These are phyloP conservation scores for Selenia dentaria DNA, from an alignment of 2,888 invertebrate species.

Conservation along the genomic window DNA sequence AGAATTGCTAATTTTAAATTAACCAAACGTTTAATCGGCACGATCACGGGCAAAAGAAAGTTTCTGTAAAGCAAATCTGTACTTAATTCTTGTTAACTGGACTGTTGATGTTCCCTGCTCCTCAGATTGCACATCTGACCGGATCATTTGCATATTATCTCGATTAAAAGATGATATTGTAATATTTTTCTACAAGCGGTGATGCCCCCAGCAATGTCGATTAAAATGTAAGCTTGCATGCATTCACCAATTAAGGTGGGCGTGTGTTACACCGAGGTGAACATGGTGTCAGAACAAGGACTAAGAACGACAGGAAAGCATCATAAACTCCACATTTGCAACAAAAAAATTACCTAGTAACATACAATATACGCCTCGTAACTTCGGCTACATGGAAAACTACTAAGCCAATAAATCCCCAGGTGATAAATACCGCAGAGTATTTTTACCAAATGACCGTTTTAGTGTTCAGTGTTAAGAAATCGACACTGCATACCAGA, in stretches of 20 bases:
- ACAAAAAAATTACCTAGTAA: no score
- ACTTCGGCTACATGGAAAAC: no score
- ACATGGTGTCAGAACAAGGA: no score
- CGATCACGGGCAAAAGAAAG: conserved; percentile 12
- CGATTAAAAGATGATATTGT: conserved; percentile 29
- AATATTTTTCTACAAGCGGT: conserved; percentile 32
- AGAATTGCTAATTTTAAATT: conserved; percentile 15
- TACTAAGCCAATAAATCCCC: no score
- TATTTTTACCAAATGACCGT: no score
- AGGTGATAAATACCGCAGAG: no score
- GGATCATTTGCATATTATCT: conserved; percentile 25
- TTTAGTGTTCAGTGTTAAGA: no score
- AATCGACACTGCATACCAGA: no score
- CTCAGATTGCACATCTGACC: conserved; percentile 26
- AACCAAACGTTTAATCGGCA: conserved; percentile 3
- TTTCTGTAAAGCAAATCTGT: conserved; percentile 10
- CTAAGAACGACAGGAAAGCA: no score
- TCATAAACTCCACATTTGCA: no score
- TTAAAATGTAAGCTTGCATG: conserved; percentile 30
- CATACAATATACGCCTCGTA: no score
- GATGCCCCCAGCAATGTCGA: conserved; percentile 33
- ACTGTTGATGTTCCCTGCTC: conserved; percentile 16
- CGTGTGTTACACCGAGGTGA: conserved; percentile 26
- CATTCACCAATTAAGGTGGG: conserved; percentile 28
- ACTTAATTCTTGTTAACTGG: conserved; percentile 9